Percentiles rank a stretch among this genome's conserved stretches.
phyloP scores from a whole-genome alignment of 2,797 vertebrate genomes.

The Pteronotus mesoamericanus region DNA sequence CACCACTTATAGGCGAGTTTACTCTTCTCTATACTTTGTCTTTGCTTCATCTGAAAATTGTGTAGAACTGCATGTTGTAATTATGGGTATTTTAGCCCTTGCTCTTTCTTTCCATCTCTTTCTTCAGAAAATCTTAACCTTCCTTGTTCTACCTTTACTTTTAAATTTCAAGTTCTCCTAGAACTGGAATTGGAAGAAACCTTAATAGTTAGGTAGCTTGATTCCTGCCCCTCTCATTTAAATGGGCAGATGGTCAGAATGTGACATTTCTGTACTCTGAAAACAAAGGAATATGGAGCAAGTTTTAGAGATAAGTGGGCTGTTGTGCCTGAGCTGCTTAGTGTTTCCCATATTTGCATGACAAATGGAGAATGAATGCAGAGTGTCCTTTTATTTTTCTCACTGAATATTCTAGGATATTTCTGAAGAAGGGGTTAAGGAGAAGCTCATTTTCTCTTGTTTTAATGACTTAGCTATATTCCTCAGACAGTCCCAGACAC shows the following conservation, averaged over 20 bases:
- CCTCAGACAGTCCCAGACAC: background rate
- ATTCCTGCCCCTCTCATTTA: background rate
- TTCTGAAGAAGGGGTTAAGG: background rate
- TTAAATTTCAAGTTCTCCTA: background rate
- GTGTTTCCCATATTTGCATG: background rate
- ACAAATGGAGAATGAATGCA: background rate
- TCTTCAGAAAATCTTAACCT: background rate
- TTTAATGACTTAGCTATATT: background rate
- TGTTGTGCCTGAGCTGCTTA: background rate
- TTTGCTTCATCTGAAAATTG: slow-evolving; percentile 1
- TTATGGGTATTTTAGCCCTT: background rate
- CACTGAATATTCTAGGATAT: background rate
- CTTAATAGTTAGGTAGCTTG: background rate
- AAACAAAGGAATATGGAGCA: background rate
- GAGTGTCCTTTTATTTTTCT: background rate
- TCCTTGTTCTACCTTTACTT: background rate
- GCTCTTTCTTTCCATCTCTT: background rate
- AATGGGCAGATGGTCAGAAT: background rate
- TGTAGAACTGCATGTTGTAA: background rate
- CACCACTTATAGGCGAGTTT: background rate
- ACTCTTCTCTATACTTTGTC: background rate
- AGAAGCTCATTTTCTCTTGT: background rate
- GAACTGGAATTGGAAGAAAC: background rate
- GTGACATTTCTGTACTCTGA: background rate
- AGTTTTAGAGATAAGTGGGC: background rate